Conservation (phyloP, 2,113 vertebrate species). For the Antigone vipio region DNA sequence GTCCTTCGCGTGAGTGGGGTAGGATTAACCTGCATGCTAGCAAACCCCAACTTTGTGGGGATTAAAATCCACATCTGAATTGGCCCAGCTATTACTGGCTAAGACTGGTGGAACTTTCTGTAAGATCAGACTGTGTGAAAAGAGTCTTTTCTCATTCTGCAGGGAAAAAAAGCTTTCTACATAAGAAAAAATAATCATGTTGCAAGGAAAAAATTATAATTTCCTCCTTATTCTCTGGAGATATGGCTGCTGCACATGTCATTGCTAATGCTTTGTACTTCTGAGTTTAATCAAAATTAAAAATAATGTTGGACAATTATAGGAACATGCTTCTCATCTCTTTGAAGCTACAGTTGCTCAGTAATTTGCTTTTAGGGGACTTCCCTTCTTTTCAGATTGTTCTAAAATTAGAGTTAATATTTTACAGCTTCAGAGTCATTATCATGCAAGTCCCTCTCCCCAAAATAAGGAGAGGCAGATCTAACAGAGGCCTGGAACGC, state of each 20-base stretch:
- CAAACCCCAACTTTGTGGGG: background rate
- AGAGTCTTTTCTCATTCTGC: background rate
- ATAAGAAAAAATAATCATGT: background rate
- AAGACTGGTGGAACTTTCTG: background rate
- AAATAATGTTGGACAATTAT: constrained; percentile 55
- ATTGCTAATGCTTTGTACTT: constrained; percentile 47
- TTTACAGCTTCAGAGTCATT: constrained; percentile 28
- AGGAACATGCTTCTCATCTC: constrained; percentile 46
- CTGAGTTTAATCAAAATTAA: constrained; percentile 55
- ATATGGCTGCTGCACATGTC: background rate
- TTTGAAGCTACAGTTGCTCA: constrained; percentile 50
- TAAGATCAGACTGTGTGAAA: background rate
- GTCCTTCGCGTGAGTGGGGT: background rate
- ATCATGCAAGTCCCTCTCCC: background rate
- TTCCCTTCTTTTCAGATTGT: constrained; percentile 2
- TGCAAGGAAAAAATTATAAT: background rate
- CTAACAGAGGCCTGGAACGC: background rate
- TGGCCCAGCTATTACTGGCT: background rate
- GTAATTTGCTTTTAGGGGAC: constrained; percentile 46
- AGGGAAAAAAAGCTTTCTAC: background rate
- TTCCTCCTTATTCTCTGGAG: constrained; percentile 22
- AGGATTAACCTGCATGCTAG: background rate
- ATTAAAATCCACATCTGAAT: background rate
- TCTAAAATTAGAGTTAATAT: constrained; percentile 53
- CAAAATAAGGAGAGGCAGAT: background rate